Percentiles rank a stretch among this genome's conserved stretches.
phyloP scores from a whole-genome alignment of 2,797 vertebrate species.

The Rhyacichthys aspro region DNA sequence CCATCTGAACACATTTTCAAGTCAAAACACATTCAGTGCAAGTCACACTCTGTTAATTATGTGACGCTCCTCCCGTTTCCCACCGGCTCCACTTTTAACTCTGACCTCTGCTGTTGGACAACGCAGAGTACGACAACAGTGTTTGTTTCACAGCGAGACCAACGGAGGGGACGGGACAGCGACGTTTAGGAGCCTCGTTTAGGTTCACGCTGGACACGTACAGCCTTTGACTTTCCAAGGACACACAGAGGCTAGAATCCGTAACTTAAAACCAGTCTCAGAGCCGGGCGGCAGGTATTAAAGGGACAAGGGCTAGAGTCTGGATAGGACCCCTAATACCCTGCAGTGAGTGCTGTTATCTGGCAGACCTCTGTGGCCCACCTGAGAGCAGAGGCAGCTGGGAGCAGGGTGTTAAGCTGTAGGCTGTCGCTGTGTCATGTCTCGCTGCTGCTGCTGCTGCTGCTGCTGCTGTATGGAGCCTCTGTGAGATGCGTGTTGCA shows the following conservation, averaged over 20 bases:
- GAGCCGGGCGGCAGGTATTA: constrained; percentile 33
- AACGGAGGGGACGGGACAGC: constrained; percentile 50
- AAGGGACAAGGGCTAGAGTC: constrained; percentile 16
- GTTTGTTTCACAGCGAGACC: constrained; percentile 48
- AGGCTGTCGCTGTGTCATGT: constrained; percentile 69
- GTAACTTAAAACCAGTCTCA: constrained; percentile 34
- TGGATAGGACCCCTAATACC: constrained; percentile 45
- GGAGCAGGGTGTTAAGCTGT: constrained; percentile 71
- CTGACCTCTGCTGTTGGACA: constrained; percentile 53
- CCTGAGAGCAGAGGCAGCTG: constrained; percentile 63
- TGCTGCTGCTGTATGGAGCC: constrained; percentile 66
- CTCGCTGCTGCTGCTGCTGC: constrained; percentile 46
- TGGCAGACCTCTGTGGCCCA: constrained; percentile 67
- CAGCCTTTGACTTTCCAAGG: constrained; percentile 62
- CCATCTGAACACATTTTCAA: constrained; percentile 8
- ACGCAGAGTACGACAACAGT: constrained; percentile 36
- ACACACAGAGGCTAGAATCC: constrained; percentile 45
- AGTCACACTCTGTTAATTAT: constrained; percentile 27
- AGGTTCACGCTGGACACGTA: constrained; percentile 33
- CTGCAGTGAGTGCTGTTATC: constrained; percentile 63
- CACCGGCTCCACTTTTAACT: constrained; percentile 31
- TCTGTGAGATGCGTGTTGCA: constrained; percentile 78
- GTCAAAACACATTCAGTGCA: constrained; percentile 45
- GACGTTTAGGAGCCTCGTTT: constrained; percentile 49
- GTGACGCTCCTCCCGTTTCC: constrained; percentile 21